These are phyloP conservation scores for Aptenodytes forsteri DNA, from an alignment of 2,113 vertebrate species.

Conservation along the genomic window DNA sequence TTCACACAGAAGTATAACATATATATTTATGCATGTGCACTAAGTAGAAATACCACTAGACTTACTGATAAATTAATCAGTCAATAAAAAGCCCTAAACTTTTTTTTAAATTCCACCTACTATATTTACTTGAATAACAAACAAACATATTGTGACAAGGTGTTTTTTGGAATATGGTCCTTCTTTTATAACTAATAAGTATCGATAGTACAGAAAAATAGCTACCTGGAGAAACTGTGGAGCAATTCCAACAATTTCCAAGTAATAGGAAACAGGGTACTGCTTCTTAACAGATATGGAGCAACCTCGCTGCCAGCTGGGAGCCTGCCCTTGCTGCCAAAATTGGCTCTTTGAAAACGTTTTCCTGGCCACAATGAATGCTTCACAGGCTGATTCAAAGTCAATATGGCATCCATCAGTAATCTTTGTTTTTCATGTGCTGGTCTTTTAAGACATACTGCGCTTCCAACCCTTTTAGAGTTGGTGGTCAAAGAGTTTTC, in stretches of 20 bases:
- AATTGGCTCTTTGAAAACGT: not conserved
- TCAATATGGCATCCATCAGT: not conserved
- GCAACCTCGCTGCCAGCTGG: not conserved
- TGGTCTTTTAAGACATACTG: not conserved
- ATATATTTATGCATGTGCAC: not conserved
- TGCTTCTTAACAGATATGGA: conserved; percentile 1
- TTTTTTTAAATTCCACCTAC: not conserved
- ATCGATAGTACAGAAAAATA: not conserved
- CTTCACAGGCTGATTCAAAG: not conserved
- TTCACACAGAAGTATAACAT: not conserved
- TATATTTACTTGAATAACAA: not conserved
- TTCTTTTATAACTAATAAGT: not conserved
- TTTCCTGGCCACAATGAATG: not conserved
- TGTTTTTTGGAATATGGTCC: not conserved
- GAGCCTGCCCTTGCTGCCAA: not conserved
- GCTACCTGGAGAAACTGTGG: not conserved
- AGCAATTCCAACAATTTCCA: not conserved
- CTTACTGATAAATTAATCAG: not conserved
- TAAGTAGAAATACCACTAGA: not conserved
- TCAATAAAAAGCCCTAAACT: not conserved
- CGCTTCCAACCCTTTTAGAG: not conserved
- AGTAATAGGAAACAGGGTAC: not conserved
- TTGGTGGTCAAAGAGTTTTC: not conserved
- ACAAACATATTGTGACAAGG: not conserved
- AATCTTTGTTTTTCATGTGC: not conserved